Base-by-base conservation (phyloP, 2,797 vertebrate species). In the Psittacula echo region DNA sequence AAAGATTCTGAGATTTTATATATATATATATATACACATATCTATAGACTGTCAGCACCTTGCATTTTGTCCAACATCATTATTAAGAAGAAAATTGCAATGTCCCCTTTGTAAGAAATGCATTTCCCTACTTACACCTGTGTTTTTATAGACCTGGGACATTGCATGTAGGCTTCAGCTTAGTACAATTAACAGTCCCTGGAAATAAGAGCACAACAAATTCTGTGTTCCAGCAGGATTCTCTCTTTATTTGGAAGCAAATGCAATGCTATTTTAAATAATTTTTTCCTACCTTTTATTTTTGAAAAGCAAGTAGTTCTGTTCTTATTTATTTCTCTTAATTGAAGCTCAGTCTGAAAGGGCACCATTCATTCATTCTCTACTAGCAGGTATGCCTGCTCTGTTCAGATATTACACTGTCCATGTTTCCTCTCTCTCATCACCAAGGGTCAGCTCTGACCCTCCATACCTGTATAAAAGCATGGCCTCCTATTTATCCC, bases 151-250 rank as follows among this genome's bases (percentile, higher is more conserved):
- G 29, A 56, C 67, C 44, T 24, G 9, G 19, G 42, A 32, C 9
- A 37, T 8, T 75, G 41, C 32, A 30, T 16, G 13, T 32, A 68
- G 62, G 30, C 45, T 72, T 14, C 51, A 53, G 30, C 45, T 89
- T 56, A 66, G 42, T 62, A 45, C 37, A 78, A 64, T 77, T 76
- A 86, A 62, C n/a, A 70, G 30, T 62, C 84, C 79, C 45, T 4
- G 37, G 80, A 73, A 94, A 88, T 50, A 77, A 66, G 11, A 45
- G 34, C 47, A 62, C 3, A 17, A 60, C 20, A 78, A 77, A 81
- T 76, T 95, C 89, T 87, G 50, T 64, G n/a, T 93, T 91, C 66
- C 47, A 75, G 81, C 74, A 93, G 84, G 58, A 91, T 80, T 81
- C 58, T 83, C 10, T 23, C 39, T 93, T 74, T 93, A 58, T 71